Evolutionary conservation across 2,888 invertebrate species (phyloP).

Genomic region (Luperina testacea): DNA sequence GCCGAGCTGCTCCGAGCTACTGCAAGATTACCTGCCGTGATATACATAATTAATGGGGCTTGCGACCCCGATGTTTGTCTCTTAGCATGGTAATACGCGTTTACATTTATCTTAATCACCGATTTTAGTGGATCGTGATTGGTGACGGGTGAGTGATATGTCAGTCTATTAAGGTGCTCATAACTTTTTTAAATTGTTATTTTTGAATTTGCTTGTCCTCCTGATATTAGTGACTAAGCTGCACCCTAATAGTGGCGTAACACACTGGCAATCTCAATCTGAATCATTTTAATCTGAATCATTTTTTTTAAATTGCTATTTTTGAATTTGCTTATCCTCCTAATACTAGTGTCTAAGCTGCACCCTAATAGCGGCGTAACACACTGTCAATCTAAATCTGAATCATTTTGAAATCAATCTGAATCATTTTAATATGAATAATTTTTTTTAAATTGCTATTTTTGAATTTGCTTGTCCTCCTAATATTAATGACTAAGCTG

Average conservation of each 20-base stretch:
- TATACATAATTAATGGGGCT: slow-evolving; percentile 63
- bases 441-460: too few relatives aligned
- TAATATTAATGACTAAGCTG: too few relatives aligned
- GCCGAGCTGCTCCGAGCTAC: slow-evolving; percentile 61
- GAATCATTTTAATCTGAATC: too few relatives aligned
- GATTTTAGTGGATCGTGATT: slow-evolving; percentile 38
- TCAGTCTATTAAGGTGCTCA: background rate
- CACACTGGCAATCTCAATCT: background rate
- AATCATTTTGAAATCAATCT: too few relatives aligned
- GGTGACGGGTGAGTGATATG: slow-evolving; percentile 28
- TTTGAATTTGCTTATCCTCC: too few relatives aligned
- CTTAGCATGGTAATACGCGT: slow-evolving; percentile 57
- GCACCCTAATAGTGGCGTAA: background rate
- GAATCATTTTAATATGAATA: too few relatives aligned
- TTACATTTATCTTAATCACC: slow-evolving; percentile 58
- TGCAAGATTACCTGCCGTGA: slow-evolving; percentile 62
- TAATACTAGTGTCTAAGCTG: too few relatives aligned
- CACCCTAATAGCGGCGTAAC: too few relatives aligned
- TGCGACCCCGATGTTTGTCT: slow-evolving; percentile 59
- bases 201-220: background rate
- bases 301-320: too few relatives aligned
- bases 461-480: too few relatives aligned
- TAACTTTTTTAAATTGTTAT: background rate
- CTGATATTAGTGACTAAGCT: background rate
- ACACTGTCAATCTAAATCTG: too few relatives aligned